Evolutionary conservation across 2,888 invertebrate species (phyloP), one percentile per base, ranked within the genome.

Genomic region (Spodoptera exigua): DNA sequence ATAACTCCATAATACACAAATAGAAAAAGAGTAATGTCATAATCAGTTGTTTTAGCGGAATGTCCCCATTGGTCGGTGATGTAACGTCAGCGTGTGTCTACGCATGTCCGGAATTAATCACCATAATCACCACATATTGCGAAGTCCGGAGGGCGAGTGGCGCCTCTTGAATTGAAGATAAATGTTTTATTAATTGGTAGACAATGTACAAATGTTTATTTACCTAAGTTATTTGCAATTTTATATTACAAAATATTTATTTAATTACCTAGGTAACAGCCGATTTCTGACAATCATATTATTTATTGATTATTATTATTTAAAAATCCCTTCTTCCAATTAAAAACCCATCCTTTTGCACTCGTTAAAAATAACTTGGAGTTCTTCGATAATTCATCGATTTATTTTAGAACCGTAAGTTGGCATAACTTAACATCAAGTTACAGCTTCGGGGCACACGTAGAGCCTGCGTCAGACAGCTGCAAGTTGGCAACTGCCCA

Each of bases 401-500:
- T 27, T 27, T 27, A 9, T 5, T 27, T 27, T 27, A 9, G 7
- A 9, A 5, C 27, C 7, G 9, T 1, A 27, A 9, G 27, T 27
- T 9, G 4, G 7, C 27, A 27, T 27, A 5, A 27, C 27, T 27
- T 27, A 4, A 27, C 27, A 9, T 7, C 1, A 7, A 27, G 27
- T 27, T 27, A 27, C 27, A 27, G 27, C 27, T 27, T 7, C 27
- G 9, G 27, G 27, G 27, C 9, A 0, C 27, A 27, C 27, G 27
- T 27, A 7, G 27, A 48, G 18, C 5, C 1, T 48, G 44, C 65
- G 51, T 52, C 52, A 44, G 34, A 41, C 40, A 34, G 44, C 21
- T 34, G 44, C 10, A 1, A 18, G 61, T 54, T 65, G 67, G 65
- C 65, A n/a, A 34, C 2, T 2, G 1, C 49, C 68, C 68, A 66